These are phyloP conservation scores for Globodera rostochiensis DNA, from an alignment of 1,140 invertebrate genomes.

Conservation along the genomic window DNA sequence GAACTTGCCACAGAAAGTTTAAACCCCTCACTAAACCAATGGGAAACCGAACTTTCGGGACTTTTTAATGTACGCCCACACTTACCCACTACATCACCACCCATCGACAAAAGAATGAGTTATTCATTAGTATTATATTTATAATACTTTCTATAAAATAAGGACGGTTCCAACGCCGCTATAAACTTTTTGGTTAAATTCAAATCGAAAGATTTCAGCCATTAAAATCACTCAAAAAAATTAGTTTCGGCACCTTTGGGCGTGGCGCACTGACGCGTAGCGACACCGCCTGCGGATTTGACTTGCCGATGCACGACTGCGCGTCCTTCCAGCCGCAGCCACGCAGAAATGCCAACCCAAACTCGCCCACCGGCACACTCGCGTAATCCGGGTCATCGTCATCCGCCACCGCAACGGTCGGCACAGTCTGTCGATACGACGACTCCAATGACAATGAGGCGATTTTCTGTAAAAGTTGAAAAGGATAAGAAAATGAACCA, in stretches of 20 bases:
- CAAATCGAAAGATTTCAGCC: no score
- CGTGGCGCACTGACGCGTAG: conserved; percentile 16
- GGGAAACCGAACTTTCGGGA: no score
- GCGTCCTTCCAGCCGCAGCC: conserved; percentile 45
- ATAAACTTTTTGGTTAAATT: no score
- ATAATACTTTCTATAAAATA: no score
- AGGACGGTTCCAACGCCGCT: no score
- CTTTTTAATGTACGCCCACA: no score
- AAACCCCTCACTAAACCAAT: no score
- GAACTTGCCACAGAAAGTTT: neutral
- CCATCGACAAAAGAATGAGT: no score
- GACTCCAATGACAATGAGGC: neutral
- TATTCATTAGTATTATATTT: no score
- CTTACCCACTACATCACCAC: no score
- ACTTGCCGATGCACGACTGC: conserved; percentile 39
- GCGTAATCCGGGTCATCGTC: conserved; percentile 42
- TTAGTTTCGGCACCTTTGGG: neutral
- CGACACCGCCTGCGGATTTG: conserved; percentile 35
- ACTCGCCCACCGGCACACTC: conserved; percentile 29
- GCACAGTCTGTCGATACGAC: neutral
- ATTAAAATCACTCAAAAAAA: no score
- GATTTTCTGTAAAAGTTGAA: neutral
- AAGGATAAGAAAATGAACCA: neutral
- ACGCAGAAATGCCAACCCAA: conserved; percentile 42
- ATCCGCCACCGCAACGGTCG: conserved; percentile 17